Evolutionary conservation across 2,113 vertebrate genomes (phyloP), one percentile per base, ranked within the genome.

Genomic region (Myrmecobius fasciatus): DNA sequence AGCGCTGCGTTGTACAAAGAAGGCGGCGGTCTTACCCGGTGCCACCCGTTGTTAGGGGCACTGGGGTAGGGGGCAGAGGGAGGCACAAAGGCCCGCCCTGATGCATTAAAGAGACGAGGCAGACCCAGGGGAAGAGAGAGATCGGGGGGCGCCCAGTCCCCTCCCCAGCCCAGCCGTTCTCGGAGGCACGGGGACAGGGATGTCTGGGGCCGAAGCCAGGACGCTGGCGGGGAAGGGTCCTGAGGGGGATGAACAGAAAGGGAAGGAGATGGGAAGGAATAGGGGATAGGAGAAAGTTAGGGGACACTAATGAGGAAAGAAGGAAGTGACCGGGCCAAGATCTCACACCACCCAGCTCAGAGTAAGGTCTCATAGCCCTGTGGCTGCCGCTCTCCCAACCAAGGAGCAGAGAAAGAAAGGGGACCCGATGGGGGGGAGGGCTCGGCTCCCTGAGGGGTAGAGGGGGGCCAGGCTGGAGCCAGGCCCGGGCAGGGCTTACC

Each of bases 401-500:
- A 17, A n/a, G 60, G 36, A 75, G 60, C 11, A 75, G 60, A 60
- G 43, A 90, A 14, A 83, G 20, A 0, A 43, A 51, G 43, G 25
- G 52, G 8, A 8, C 5, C 24, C 75, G 36, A 51, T 26, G 12
- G 75, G 0, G 0, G 10, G 9, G 43, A n/a, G 14, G 36, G 25
- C 36, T 49, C 49, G 9, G 3, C 51, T 48, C 25, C 36, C 54
- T 26, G 43, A 53, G 4, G 89, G 89, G 25, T 12, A 12, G 53
- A 46, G 53, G 54, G 75, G 20, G 49, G 31, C 0, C 43, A 89
- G 67, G 31, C 83, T 25, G 22, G 46, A 47, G 36, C 2, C 0
- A 36, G 91, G 12, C 26, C 3, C 31, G 26, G 22, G 1, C 1
- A 10, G 3, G 2, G 91, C 98, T 99, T 98, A 99, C 99, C 99